Evolutionary conservation across 2,113 vertebrate species (phyloP), one percentile per base, ranked within the genome.

Genomic region (Alethe diademata): DNA sequence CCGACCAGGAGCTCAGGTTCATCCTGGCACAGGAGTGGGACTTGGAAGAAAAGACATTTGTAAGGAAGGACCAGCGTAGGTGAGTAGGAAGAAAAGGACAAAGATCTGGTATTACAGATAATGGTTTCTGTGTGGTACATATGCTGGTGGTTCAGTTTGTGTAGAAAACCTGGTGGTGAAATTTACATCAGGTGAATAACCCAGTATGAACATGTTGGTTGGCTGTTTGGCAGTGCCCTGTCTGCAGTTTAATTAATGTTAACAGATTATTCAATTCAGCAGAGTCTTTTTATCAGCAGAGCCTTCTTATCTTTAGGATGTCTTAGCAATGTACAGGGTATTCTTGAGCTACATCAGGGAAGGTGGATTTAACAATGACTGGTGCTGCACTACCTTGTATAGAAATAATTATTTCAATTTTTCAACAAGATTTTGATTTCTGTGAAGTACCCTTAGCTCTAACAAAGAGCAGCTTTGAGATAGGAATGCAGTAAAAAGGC

Each of bases 21-120:
- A 99, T 99, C 66, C 97, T 99, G 91, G 98, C 98, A 88, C 99
- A 99, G 67, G 99, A 99, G 93, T 99, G 99, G 98, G 99, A 99
- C 78, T 98, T 99, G 47, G 98, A 99, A 5, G 99, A 99, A 50
- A 98, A 98, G 79, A 96, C 98, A 11, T 99, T 98, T 36, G 98
- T 98, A 72, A 98, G 98, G 95, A 98, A 98, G 96, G 99, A 99
- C 95, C 99, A 99, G 96, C 98, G 98, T 95, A 99, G 99, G 99
- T 99, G 88, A 98, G 99, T 97, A 13, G 75, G 51, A 67, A 40
- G 54, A 26, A 61, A 69, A 61, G 36, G n/a, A 42, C 33, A 60
- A 45, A 86, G n/a, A 22, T 53, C 56, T 60, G 2, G 0, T 4
- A 1, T n/a, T 25, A 5, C 18, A 1, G 23, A 26, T 74, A 35